These are phyloP conservation scores for Ellobium chinense DNA, from an alignment of 2,888 invertebrate species.

Conservation along the genomic window DNA sequence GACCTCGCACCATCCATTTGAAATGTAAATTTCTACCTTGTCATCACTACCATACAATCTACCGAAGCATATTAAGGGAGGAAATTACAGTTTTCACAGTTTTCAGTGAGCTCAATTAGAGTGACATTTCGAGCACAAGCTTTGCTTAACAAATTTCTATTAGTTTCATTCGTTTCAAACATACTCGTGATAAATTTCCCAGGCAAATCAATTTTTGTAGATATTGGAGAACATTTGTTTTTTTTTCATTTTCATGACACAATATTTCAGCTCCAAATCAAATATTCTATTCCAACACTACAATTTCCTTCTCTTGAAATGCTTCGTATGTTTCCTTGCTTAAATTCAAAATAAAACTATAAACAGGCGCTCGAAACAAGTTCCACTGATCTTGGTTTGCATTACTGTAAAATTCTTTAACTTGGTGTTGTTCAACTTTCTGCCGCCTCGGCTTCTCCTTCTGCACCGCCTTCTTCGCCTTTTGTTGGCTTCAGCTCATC, in stretches of 20 bases:
- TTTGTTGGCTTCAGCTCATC: slow-evolving; percentile 50
- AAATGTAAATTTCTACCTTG: neutral
- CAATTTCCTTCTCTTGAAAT: too few species aligned
- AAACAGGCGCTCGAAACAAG: slow-evolving; percentile 13
- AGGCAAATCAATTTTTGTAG: too few species aligned
- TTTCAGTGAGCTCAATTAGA: too few species aligned
- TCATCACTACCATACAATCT: neutral
- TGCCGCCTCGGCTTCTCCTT: slow-evolving; percentile 24
- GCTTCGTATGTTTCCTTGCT: neutral
- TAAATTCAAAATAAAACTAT: neutral
- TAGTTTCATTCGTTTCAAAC: too few species aligned
- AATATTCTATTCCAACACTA: too few species aligned
- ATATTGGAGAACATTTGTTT: too few species aligned
- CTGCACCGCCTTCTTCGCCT: slow-evolving; percentile 37
- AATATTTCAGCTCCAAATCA: too few species aligned
- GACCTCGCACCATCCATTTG: neutral
- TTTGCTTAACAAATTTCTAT: too few species aligned
- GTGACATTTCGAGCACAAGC: too few species aligned
- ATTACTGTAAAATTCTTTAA: neutral
- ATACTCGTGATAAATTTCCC: too few species aligned
- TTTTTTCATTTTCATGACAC: too few species aligned
- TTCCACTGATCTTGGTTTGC: neutral
- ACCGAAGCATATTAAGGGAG: neutral
- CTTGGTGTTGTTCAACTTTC: slow-evolving; percentile 42
- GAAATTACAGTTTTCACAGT: too few species aligned